These are phyloP conservation scores for Anadara kagoshimensis DNA, from an alignment of 1,140 invertebrate genomes.

Conservation along the genomic window DNA sequence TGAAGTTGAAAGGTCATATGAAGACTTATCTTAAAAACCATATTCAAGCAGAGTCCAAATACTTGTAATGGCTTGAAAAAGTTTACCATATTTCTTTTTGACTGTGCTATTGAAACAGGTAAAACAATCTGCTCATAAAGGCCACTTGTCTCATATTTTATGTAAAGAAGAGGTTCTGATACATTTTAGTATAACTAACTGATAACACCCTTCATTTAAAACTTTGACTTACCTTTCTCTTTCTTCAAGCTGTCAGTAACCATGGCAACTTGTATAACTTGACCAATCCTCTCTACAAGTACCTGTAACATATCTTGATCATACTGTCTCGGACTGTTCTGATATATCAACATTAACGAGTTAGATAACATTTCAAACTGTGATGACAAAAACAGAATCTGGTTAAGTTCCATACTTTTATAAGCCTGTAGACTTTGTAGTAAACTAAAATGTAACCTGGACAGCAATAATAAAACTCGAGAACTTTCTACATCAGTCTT, in stretches of 20 bases:
- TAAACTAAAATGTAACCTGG: conserved; percentile 64
- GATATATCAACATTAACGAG: conserved; percentile 35
- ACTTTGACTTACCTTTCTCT: conserved; percentile 40
- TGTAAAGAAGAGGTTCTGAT: no score
- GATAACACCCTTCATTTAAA: no score
- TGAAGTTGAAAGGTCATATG: no score
- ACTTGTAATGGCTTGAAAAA: no score
- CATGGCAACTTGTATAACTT: conserved; percentile 64
- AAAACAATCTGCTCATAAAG: no score
- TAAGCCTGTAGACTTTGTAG: conserved; percentile 62
- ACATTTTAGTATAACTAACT: no score
- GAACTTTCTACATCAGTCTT: conserved; percentile 19
- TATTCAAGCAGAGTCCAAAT: no score
- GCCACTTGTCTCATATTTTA: no score
- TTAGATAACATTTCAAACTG: conserved; percentile 44
- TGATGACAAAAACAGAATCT: conserved; percentile 51
- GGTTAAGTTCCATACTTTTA: conserved; percentile 58
- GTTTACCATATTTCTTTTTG: no score
- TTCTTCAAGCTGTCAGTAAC: conserved; percentile 47
- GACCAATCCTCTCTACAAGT: conserved; percentile 61
- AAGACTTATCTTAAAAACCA: no score
- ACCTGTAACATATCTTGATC: conserved; percentile 37
- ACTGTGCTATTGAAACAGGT: no score
- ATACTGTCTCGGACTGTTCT: conserved; percentile 18
- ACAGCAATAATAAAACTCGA: conserved; percentile 42